A percentile compares a stretch with the other conserved stretches of the same genome.
Evolutionary conservation across 2,113 vertebrate species (phyloP).

Genomic region (Phaethornis superciliosus): DNA sequence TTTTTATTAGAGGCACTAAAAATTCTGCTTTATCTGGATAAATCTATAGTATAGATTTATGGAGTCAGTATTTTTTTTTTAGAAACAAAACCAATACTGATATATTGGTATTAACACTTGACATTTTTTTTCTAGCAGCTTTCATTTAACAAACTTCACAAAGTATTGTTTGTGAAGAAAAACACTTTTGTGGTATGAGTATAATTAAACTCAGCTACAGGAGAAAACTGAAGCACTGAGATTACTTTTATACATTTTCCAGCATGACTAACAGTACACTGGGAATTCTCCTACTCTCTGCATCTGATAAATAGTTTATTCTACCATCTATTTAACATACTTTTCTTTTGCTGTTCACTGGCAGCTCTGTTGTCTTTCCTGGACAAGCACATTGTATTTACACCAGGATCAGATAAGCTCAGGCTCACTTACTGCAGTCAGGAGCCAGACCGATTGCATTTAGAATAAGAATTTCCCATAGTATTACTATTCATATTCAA

Average conservation of each 20-base stretch:
- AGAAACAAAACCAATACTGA: neutral
- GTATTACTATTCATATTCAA: neutral
- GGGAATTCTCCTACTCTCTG: neutral
- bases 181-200: neutral
- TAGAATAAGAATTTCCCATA: neutral
- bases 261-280: neutral
- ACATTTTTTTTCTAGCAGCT: neutral
- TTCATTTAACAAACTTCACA: neutral
- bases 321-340: neutral
- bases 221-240: neutral
- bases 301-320: neutral
- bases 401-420: neutral
- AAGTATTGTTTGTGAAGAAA: neutral
- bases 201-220: neutral
- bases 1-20: constrained; percentile 49
- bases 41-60: neutral
- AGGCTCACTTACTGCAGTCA: neutral
- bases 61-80: neutral
- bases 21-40: neutral
- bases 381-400: neutral
- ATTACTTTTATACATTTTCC: neutral
- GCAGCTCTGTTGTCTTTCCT: neutral
- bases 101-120: neutral
- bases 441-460: neutral
- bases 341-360: neutral